Conservation (phyloP, 2,888 invertebrate genomes). For the Pecten maximus region DNA sequence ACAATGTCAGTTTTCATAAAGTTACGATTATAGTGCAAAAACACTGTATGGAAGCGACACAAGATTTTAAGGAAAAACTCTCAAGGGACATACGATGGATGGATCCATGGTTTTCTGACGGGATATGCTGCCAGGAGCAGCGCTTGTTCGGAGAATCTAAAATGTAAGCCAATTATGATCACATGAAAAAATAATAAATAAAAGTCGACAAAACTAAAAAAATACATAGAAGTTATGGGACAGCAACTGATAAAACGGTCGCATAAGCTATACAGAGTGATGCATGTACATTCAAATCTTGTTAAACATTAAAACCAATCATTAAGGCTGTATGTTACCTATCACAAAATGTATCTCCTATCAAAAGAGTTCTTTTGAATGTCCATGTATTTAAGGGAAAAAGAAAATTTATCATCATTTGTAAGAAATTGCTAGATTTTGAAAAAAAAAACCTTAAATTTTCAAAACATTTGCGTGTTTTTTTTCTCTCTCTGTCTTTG, state of each 20-base stretch:
- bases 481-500: too few relatives aligned
- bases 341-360: background rate
- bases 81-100: constrained; percentile 27
- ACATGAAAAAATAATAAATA: background rate
- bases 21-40: background rate
- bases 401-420: too few relatives aligned
- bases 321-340: background rate
- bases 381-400: too few relatives aligned
- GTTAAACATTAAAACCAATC: background rate
- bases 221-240: too few relatives aligned
- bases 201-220: background rate
- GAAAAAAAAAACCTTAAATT: too few relatives aligned
- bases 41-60: background rate
- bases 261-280: background rate
- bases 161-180: background rate
- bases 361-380: too few relatives aligned
- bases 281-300: background rate
- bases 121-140: constrained; percentile 38
- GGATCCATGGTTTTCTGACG: constrained; percentile 54
- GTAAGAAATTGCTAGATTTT: too few relatives aligned
- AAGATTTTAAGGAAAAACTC: background rate
- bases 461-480: too few relatives aligned
- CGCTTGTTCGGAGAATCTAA: background rate
- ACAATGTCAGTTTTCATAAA: background rate
- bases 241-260: background rate